Conservation (phyloP, 92 coral and sea anemone genomes). For the Epizoanthus stellaris region DNA sequence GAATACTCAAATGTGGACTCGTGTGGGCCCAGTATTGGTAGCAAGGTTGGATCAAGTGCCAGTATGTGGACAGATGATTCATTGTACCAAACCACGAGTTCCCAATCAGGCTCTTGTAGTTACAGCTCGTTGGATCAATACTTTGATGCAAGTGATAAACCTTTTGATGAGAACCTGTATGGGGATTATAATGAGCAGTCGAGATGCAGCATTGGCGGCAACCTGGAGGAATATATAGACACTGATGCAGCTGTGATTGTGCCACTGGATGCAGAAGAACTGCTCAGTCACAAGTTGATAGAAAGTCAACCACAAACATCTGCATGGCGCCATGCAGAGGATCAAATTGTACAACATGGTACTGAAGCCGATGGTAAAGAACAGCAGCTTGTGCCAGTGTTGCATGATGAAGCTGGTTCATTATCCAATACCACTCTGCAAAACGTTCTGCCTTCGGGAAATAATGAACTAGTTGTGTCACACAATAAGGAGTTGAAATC, state of each 20-base stretch:
- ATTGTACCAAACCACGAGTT: neutral
- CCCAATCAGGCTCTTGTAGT: constrained; percentile 20
- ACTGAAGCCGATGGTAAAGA: neutral
- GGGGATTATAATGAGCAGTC: constrained; percentile 21
- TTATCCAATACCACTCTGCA: neutral
- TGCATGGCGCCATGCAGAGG: neutral
- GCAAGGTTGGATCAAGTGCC: constrained; percentile 17
- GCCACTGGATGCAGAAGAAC: neutral
- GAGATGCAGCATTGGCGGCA: constrained; percentile 27
- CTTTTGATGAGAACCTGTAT: constrained; percentile 34
- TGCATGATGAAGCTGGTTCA: neutral
- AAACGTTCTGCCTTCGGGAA: neutral
- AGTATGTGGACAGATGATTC: constrained; percentile 23
- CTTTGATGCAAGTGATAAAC: constrained; percentile 21
- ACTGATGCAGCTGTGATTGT: neutral
- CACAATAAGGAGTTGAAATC: neutral
- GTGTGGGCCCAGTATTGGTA: constrained; percentile 6
- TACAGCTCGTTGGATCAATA: constrained; percentile 36
- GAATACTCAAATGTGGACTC: neutral
- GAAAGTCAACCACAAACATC: neutral
- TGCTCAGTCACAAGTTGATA: neutral
- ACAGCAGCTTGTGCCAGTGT: neutral
- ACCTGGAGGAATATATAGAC: constrained; percentile 3
- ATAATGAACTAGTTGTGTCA: neutral
- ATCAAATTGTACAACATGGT: neutral